Evolutionary conservation across 2,797 vertebrate genomes (phyloP).

Genomic region (Platyrinchus mystaceus): DNA sequence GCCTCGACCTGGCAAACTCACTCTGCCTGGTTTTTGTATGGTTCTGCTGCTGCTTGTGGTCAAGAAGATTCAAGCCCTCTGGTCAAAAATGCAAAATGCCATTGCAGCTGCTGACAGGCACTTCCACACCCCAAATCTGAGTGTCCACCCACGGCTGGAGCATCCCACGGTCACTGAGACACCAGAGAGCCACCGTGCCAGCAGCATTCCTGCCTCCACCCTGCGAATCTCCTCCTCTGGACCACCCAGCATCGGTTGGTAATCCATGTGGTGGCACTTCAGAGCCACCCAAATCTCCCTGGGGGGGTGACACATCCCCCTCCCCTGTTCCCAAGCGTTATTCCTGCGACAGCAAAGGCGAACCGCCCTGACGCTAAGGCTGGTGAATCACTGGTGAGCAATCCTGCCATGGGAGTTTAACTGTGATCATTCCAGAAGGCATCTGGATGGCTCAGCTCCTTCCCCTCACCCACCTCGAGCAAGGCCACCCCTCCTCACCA

Average conservation of each 20-base stretch:
- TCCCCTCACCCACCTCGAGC: rapidly evolving
- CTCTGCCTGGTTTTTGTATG: neutral
- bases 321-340: neutral
- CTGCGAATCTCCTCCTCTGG: neutral
- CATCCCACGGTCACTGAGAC: rapidly evolving
- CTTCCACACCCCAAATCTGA: neutral
- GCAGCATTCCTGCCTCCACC: neutral
- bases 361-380: neutral
- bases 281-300: neutral
- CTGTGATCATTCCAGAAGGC: neutral
- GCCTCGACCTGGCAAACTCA: neutral
- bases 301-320: neutral
- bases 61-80: neutral
- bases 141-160: rapidly evolving
- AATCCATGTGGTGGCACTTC: neutral
- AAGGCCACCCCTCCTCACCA: neutral
- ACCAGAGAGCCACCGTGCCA: rapidly evolving
- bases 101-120: neutral
- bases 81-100: neutral
- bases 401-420: neutral
- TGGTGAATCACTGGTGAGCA: conserved; percentile 49
- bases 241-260: rapidly evolving
- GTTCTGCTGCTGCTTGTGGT: neutral
- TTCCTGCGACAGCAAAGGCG: neutral
- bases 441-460: neutral